Conservation (phyloP, 2,888 invertebrate genomes). For the Hemithea aestivaria region DNA sequence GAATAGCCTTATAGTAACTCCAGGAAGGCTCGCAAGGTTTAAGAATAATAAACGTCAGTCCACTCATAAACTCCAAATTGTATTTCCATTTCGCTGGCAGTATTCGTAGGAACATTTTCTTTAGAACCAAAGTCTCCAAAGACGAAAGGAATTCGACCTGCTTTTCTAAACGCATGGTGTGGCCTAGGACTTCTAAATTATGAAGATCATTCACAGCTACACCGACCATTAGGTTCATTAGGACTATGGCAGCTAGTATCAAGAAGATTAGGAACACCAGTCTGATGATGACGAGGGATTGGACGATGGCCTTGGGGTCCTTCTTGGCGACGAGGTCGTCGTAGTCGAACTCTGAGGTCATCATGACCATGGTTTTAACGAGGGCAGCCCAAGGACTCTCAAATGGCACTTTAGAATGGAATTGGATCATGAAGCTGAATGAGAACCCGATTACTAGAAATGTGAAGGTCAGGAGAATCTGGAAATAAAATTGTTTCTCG, state of each 20-base stretch:
- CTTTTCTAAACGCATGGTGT: slow-evolving; percentile 73
- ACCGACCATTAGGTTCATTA: slow-evolving; percentile 80
- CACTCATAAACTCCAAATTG: slow-evolving; percentile 19
- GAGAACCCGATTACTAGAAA: slow-evolving; percentile 77
- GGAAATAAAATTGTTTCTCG: no score
- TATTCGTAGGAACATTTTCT: slow-evolving; percentile 20
- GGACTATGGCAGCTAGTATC: slow-evolving; percentile 73
- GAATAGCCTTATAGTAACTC: slow-evolving; percentile 40
- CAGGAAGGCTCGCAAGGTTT: slow-evolving; percentile 22
- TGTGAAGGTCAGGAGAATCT: slow-evolving; percentile 68
- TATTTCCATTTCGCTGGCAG: slow-evolving; percentile 20
- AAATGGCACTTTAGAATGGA: slow-evolving; percentile 69
- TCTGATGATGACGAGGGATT: slow-evolving; percentile 56
- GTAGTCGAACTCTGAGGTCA: slow-evolving; percentile 80
- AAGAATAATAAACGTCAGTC: slow-evolving; percentile 18
- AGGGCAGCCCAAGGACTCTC: slow-evolving; percentile 72
- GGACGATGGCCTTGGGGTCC: slow-evolving; percentile 39
- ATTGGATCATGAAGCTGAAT: slow-evolving; percentile 76
- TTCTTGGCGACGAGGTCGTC: slow-evolving; percentile 58
- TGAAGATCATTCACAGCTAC: slow-evolving; percentile 80
- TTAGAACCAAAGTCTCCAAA: slow-evolving; percentile 28
- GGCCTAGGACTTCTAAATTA: slow-evolving; percentile 74
- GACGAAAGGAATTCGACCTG: slow-evolving; percentile 71
- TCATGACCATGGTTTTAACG: slow-evolving; percentile 80
- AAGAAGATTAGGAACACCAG: slow-evolving; percentile 72